Conservation (phyloP, 2,113 vertebrate genomes). For the Zosterops borbonicus region DNA sequence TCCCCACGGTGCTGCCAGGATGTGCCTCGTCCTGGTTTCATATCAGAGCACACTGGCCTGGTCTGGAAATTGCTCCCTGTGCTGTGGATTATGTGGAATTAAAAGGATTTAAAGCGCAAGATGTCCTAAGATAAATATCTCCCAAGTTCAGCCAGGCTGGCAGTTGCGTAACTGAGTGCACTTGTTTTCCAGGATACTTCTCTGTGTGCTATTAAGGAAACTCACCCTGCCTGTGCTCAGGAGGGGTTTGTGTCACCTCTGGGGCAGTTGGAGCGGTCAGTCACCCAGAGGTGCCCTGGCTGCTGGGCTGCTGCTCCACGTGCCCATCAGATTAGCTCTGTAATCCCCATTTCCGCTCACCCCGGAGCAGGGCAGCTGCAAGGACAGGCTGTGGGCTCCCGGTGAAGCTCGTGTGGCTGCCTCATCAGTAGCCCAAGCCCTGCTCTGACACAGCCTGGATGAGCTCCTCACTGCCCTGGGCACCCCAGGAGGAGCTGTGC, state of each 20-base stretch:
- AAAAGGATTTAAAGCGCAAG: slow-evolving; percentile 62
- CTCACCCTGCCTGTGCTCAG: rapidly evolving
- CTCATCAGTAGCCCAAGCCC: not conserved
- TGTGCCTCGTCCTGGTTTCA: not conserved
- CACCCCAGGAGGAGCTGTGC: not conserved
- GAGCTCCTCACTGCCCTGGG: not conserved
- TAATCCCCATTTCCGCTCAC: not conserved
- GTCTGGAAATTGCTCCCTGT: not conserved
- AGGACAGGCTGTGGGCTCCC: not conserved
- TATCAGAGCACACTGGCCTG: not conserved
- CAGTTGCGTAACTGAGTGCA: not conserved
- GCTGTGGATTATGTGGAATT: slow-evolving; percentile 59
- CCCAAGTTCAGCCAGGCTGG: slow-evolving; percentile 18
- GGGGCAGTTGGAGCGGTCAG: rapidly evolving
- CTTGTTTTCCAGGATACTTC: not conserved
- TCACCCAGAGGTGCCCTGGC: not conserved
- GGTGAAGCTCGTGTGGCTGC: rapidly evolving
- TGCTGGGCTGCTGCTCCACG: not conserved
- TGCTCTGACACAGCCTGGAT: not conserved
- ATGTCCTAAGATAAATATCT: slow-evolving; percentile 60
- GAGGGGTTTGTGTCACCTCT: not conserved
- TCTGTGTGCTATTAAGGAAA: not conserved
- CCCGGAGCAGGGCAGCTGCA: not conserved
- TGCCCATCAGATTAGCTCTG: not conserved
- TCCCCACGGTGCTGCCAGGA: not conserved